Conservation (phyloP, 2,888 invertebrate species). For the Cataglyphis altisquamis region DNA sequence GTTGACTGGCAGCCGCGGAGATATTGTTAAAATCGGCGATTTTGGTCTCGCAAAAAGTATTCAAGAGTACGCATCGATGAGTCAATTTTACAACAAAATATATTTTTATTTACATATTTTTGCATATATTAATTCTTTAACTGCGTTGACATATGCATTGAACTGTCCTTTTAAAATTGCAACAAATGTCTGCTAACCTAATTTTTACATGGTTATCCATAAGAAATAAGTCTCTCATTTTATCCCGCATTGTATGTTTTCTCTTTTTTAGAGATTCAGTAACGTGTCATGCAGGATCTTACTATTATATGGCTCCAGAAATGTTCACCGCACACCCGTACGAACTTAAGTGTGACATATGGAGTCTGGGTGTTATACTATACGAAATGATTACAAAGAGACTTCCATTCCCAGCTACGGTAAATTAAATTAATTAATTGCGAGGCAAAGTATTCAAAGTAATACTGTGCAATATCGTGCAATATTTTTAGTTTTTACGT, state of each 20-base stretch:
- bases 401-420: constrained; percentile 80
- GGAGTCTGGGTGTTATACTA: constrained; percentile 94
- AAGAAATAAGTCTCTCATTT: neutral
- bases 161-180: neutral
- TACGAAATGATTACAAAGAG: constrained; percentile 89
- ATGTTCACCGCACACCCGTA: constrained; percentile 92
- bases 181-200: neutral
- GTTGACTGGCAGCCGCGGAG: constrained; percentile 89
- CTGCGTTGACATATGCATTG: neutral
- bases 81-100: neutral
- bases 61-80: constrained; percentile 71
- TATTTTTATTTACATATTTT: neutral
- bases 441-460: neutral
- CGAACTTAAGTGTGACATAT: constrained; percentile 94
- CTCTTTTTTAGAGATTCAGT: constrained; percentile 33
- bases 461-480: neutral
- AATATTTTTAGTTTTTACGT: neutral
- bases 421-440: constrained; percentile 58
- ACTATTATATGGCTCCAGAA: constrained; percentile 94
- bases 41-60: constrained; percentile 93
- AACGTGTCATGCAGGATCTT: constrained; percentile 79
- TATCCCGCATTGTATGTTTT: neutral
- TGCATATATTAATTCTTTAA: neutral
- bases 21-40: constrained; percentile 93
- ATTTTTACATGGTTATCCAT: neutral